Evolutionary conservation across 2,113 vertebrate species (phyloP).

Genomic region (Labeo rohita): DNA sequence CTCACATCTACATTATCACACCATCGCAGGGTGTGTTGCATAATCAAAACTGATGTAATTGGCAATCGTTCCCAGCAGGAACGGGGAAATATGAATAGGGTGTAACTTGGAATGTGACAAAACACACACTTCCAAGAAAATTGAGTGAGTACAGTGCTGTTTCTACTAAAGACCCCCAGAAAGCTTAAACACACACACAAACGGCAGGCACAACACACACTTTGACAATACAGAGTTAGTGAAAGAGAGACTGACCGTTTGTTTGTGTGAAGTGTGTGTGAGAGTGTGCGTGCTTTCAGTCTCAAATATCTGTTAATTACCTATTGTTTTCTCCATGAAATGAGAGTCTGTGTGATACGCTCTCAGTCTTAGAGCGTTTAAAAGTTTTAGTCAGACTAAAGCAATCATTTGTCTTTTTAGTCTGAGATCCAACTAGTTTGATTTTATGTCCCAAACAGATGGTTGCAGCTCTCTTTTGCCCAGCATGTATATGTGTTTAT

Average conservation of each 20-base stretch:
- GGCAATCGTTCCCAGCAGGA: not conserved
- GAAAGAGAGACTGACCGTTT: not conserved
- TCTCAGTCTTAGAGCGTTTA: not conserved
- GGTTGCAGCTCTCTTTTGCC: not conserved
- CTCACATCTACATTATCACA: slow-evolving; percentile 1
- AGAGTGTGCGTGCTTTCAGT: not conserved
- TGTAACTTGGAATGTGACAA: slow-evolving; percentile 27
- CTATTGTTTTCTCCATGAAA: not conserved
- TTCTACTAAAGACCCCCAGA: not conserved
- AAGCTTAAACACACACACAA: not conserved
- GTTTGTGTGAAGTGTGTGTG: not conserved
- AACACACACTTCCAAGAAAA: slow-evolving; percentile 18
- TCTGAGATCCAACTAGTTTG: not conserved
- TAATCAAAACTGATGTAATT: not conserved
- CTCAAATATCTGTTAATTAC: slow-evolving; percentile 1
- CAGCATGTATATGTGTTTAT: not conserved
- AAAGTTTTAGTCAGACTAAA: not conserved
- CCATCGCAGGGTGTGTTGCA: not conserved
- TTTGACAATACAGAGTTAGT: not conserved
- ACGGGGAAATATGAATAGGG: slow-evolving; percentile 7
- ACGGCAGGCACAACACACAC: not conserved
- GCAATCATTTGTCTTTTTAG: not conserved
- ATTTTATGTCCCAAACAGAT: not conserved
- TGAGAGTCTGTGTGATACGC: not conserved
- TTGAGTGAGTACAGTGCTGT: not conserved